These are phyloP conservation scores for Xylophagus ater DNA, from an alignment of 2,888 invertebrate genomes.

Conservation along the genomic window DNA sequence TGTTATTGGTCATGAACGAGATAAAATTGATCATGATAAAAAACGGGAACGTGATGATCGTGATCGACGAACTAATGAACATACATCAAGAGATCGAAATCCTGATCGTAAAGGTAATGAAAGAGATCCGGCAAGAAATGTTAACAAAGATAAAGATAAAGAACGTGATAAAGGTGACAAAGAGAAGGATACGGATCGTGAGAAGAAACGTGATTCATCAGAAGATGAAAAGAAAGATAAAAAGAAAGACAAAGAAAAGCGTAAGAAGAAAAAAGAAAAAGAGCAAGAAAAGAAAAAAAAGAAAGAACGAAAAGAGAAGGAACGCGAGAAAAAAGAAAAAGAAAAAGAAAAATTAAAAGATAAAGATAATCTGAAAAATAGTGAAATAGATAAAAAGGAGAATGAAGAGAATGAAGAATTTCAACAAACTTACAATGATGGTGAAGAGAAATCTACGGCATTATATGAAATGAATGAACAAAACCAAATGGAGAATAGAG, in stretches of 20 bases:
- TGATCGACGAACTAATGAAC: conserved; percentile 17
- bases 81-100: conserved; percentile 19
- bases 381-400: conserved; percentile 18
- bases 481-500: no score
- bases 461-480: no score
- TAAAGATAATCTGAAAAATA: conserved; percentile 22
- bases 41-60: conserved; percentile 17
- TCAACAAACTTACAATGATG: no score
- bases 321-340: conserved; percentile 18
- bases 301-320: conserved; percentile 37
- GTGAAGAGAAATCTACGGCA: no score
- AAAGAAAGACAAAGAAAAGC: conserved; percentile 36
- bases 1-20: conserved; percentile 27
- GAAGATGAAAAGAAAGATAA: conserved; percentile 31
- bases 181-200: conserved; percentile 31
- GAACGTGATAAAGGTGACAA: conserved; percentile 29
- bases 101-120: conserved; percentile 15
- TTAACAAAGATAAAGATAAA: conserved; percentile 27
- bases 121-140: conserved; percentile 34
- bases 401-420: conserved; percentile 12
- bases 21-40: conserved; percentile 28
- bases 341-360: conserved; percentile 17
- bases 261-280: conserved; percentile 46
- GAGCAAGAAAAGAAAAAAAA: conserved; percentile 43
- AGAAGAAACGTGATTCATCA: conserved; percentile 18